These are phyloP conservation scores for Folsomia manolachei DNA, from an alignment of 2,888 invertebrate genomes.

Conservation along the genomic window DNA sequence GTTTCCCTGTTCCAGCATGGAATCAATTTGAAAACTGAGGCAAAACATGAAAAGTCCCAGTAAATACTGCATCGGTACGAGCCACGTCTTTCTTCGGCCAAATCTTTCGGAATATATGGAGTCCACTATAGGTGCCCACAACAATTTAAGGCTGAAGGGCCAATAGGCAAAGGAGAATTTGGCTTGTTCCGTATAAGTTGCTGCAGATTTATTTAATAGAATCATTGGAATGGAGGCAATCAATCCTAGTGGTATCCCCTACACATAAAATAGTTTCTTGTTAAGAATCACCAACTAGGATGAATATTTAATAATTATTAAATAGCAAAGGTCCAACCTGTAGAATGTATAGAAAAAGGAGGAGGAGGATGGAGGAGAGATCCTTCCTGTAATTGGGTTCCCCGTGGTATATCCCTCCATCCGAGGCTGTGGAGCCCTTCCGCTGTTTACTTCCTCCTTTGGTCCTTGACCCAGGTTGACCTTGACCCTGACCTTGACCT, in stretches of 20 bases:
- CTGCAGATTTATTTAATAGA: constrained; percentile 81
- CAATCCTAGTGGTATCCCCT: constrained; percentile 73
- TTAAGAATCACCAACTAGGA: too few species aligned
- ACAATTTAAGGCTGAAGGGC: constrained; percentile 73
- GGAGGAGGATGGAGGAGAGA: constrained; percentile 74
- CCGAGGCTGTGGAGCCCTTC: background rate
- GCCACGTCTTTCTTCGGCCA: constrained; percentile 92
- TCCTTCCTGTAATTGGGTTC: constrained; percentile 60
- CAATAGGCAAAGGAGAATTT: constrained; percentile 59
- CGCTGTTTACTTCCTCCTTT: background rate
- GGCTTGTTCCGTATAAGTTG: constrained; percentile 85
- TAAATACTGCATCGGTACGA: constrained; percentile 89
- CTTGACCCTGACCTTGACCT: background rate
- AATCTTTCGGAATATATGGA: constrained; percentile 77
- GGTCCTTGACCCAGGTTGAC: background rate
- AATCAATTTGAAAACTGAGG: constrained; percentile 71
- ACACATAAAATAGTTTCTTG: constrained; percentile 51
- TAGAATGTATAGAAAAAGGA: constrained; percentile 88
- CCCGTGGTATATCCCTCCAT: background rate
- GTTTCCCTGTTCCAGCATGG: constrained; percentile 65
- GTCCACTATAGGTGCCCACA: constrained; percentile 99
- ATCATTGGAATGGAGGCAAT: constrained; percentile 94
- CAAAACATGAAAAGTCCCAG: constrained; percentile 86
- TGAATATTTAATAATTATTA: constrained; percentile 66
- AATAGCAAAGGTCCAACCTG: constrained; percentile 58